Conservation (phyloP, 2,797 vertebrate species). For the Rhadinocentrus ornatus region DNA sequence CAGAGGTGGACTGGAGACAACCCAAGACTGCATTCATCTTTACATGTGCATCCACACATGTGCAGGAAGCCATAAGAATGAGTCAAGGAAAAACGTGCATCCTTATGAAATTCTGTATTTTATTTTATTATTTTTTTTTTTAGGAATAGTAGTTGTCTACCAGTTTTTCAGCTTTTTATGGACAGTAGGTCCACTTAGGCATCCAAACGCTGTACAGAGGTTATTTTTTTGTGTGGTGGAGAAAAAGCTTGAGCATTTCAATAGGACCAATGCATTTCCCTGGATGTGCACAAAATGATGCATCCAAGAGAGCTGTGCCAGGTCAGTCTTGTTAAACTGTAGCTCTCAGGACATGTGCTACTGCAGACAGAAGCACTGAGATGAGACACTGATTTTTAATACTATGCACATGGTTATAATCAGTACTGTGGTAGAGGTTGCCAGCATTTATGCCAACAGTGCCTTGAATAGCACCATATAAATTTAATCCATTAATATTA, state of each 20-base stretch:
- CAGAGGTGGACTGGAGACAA: constrained; percentile 19
- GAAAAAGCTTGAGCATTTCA: constrained; percentile 12
- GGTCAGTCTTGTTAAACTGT: constrained; percentile 45
- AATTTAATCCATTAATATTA: no score
- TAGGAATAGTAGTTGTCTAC: constrained; percentile 9
- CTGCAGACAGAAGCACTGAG: constrained; percentile 24
- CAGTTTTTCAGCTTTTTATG: constrained; percentile 3
- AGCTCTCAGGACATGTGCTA: constrained; percentile 27
- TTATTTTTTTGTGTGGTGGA: constrained; percentile 21
- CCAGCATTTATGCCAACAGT: constrained; percentile 11
- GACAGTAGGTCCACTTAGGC: background rate
- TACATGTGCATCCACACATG: constrained; percentile 11
- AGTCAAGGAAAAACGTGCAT: constrained; percentile 9
- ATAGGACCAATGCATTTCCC: constrained; percentile 25
- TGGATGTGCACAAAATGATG: constrained; percentile 24
- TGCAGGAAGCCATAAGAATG: constrained; percentile 3
- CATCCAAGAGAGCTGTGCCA: constrained; percentile 15
- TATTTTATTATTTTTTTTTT: constrained; percentile 9
- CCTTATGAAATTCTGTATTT: background rate
- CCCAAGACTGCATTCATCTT: constrained; percentile 15
- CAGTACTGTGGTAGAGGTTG: constrained; percentile 32
- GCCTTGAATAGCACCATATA: background rate
- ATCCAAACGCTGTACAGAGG: constrained; percentile 21
- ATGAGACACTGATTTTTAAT: constrained; percentile 45
- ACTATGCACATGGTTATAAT: constrained; percentile 38